phyloP scores from a whole-genome alignment of 2,797 vertebrate species.

The Catostomus latipinnis region DNA sequence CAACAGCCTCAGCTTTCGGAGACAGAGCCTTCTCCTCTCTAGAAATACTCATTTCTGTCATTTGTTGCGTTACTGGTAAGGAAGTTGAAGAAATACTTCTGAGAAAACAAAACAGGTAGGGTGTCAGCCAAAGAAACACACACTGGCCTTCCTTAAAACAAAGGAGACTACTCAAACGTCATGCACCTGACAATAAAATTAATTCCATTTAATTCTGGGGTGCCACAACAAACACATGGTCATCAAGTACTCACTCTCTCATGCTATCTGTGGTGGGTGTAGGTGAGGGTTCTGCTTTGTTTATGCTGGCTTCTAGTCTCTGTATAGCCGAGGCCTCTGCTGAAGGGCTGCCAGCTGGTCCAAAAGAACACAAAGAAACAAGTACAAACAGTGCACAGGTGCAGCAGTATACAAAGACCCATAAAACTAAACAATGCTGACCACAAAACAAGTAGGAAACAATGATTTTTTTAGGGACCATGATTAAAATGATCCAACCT shows the following conservation, averaged over 20 bases:
- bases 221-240: background rate
- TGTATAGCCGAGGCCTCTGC: constrained; percentile 90
- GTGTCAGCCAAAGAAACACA: background rate
- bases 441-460: background rate
- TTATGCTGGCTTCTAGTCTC: constrained; percentile 92
- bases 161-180: background rate
- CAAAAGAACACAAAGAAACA: constrained; percentile 64
- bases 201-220: background rate
- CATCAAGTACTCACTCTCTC: constrained; percentile 41
- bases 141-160: background rate
- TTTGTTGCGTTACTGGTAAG: constrained; percentile 97
- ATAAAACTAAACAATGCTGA: background rate
- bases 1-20: constrained; percentile 85
- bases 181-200: background rate
- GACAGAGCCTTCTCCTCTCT: constrained; percentile 86
- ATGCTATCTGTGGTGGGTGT: constrained; percentile 84
- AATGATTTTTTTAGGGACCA: background rate
- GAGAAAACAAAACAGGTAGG: constrained; percentile 46
- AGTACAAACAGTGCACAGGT: constrained; percentile 32
- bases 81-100: constrained; percentile 92
- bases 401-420: constrained; percentile 9
- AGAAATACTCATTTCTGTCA: constrained; percentile 99
- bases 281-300: constrained; percentile 90
- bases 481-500: background rate
- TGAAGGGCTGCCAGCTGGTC: constrained; percentile 88